A percentile compares a stretch with the other conserved stretches of the same genome.
Evolutionary conservation across 2,888 invertebrate species (phyloP).

Genomic region (Chymomyza amoena): DNA sequence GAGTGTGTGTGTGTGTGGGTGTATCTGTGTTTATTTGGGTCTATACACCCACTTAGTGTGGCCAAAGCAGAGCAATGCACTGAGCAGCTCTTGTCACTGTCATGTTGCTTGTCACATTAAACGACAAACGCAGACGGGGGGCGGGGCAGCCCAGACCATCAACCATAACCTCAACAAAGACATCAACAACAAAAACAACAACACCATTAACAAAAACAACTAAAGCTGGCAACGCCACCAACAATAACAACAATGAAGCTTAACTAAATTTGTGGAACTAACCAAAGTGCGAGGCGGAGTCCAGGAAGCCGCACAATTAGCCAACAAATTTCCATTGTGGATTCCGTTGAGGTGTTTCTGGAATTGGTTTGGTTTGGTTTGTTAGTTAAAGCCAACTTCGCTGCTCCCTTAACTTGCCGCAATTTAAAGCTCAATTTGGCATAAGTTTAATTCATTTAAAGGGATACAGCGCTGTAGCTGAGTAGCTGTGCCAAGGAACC

Average conservation of each 20-base stretch:
- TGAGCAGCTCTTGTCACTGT: conserved; percentile 13
- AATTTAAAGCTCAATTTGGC: too few relatives aligned
- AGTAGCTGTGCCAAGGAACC: too few relatives aligned
- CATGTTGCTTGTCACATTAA: conserved; percentile 29
- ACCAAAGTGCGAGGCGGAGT: not conserved
- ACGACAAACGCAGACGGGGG: conserved; percentile 13
- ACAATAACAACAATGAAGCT: not conserved
- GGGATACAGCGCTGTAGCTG: too few relatives aligned
- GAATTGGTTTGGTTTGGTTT: not conserved
- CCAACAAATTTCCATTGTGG: not conserved
- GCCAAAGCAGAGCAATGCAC: conserved; percentile 22
- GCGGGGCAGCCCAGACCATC: too few relatives aligned
- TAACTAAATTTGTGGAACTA: not conserved
- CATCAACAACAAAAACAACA: not conserved
- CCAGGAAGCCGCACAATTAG: not conserved
- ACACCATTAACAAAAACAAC: not conserved
- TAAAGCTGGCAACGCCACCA: not conserved
- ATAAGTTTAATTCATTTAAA: too few relatives aligned
- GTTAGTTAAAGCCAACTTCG: too few relatives aligned
- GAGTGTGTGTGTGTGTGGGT: not conserved
- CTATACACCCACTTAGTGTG: not conserved
- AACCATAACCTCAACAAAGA: not conserved
- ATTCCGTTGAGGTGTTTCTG: not conserved
- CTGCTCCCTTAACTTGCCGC: too few relatives aligned
- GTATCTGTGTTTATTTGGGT: not conserved